These are phyloP conservation scores for Pampusana beccarii DNA, from an alignment of 2,113 vertebrate genomes.

Conservation along the genomic window DNA sequence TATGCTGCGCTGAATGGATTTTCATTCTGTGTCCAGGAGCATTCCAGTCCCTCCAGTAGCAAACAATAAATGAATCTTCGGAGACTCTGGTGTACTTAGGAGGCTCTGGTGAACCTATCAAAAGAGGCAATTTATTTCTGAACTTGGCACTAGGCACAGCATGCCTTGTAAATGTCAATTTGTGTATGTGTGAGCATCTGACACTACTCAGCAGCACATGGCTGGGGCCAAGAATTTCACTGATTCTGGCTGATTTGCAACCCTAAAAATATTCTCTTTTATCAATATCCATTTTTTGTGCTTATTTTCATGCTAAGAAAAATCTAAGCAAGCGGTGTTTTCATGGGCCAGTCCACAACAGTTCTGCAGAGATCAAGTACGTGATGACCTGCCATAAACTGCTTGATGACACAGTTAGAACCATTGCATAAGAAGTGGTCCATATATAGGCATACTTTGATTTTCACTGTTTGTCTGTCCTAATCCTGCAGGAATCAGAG, in stretches of 20 bases:
- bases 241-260: constrained; percentile 42
- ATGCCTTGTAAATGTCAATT: constrained; percentile 71
- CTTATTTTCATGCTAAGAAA: constrained; percentile 57
- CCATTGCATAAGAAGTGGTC: constrained; percentile 44
- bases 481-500: constrained; percentile 35
- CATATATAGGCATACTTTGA: constrained; percentile 54
- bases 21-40: constrained; percentile 17
- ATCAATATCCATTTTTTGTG: constrained; percentile 66
- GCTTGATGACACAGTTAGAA: constrained; percentile 8
- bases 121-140: constrained; percentile 47
- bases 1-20: not conserved
- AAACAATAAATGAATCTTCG: constrained; percentile 64
- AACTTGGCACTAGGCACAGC: constrained; percentile 31
- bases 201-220: constrained; percentile 65
- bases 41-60: constrained; percentile 43
- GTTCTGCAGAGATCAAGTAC: constrained; percentile 26
- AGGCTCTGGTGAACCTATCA: constrained; percentile 51
- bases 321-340: not conserved
- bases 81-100: constrained; percentile 36
- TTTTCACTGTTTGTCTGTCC: constrained; percentile 43
- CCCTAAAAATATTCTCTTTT: constrained; percentile 72
- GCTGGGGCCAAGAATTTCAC: constrained; percentile 65
- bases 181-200: constrained; percentile 59
- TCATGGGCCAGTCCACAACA: not conserved
- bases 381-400: constrained; percentile 34